phyloP scores from a whole-genome alignment of 2,113 vertebrate genomes.

The Tursiops truncatus region DNA sequence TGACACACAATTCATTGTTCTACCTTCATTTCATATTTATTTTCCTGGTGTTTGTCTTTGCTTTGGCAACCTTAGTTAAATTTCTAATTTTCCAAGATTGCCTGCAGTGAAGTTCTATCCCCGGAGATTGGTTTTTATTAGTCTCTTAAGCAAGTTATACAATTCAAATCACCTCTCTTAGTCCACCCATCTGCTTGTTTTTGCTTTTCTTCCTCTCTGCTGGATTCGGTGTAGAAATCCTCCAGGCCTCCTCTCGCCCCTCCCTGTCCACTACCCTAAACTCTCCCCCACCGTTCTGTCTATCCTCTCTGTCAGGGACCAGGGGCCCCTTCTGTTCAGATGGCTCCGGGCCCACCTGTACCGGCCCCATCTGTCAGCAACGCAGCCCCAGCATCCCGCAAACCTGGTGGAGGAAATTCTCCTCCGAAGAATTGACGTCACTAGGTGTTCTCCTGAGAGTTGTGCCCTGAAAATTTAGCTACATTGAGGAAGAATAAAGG shows the following conservation, averaged over 20 bases:
- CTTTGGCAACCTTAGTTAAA: constrained; percentile 22
- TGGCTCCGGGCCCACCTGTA: constrained; percentile 87
- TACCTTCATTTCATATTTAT: neutral
- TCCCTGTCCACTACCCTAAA: constrained; percentile 87
- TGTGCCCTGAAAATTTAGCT: constrained; percentile 79
- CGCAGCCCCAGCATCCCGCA: constrained; percentile 78
- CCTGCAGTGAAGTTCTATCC: constrained; percentile 31
- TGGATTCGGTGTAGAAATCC: constrained; percentile 83
- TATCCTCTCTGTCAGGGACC: constrained; percentile 89
- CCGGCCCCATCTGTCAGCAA: constrained; percentile 87
- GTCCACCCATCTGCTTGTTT: constrained; percentile 88
- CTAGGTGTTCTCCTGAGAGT: constrained; percentile 86
- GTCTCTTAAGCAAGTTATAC: constrained; percentile 80
- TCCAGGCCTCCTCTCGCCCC: constrained; percentile 82
- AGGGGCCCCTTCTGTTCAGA: constrained; percentile 89
- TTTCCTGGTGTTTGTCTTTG: neutral
- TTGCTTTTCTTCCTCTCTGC: constrained; percentile 85
- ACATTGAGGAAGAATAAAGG: constrained; percentile 82
- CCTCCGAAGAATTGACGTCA: constrained; percentile 87
- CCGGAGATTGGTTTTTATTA: constrained; percentile 67
- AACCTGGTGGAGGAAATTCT: constrained; percentile 87
- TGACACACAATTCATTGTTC: neutral
- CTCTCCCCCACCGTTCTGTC: constrained; percentile 89
- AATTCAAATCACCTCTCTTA: constrained; percentile 75
- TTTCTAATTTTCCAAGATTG: constrained; percentile 32